phyloP scores from a whole-genome alignment of 2,113 vertebrate genomes.

The Cyphomyrus discorhynchus region DNA sequence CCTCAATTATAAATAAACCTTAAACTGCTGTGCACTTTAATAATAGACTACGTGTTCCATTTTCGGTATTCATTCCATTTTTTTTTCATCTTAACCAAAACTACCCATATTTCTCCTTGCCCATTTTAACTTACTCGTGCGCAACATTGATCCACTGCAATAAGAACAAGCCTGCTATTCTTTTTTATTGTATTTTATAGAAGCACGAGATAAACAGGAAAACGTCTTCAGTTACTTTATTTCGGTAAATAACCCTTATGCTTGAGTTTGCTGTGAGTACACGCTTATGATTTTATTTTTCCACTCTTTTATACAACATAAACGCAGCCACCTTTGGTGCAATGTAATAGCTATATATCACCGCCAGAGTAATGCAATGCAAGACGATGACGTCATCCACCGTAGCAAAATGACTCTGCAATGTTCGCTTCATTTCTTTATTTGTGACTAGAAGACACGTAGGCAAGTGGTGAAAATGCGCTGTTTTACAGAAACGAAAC shows the following conservation, averaged over 20 bases:
- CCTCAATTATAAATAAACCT: not conserved
- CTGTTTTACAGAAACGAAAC: not conserved
- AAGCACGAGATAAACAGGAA: not conserved
- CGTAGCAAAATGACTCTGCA: slow-evolving; percentile 36
- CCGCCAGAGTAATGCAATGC: slow-evolving; percentile 7
- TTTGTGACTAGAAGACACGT: not conserved
- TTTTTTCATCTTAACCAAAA: not conserved
- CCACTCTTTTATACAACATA: not conserved
- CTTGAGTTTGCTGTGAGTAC: not conserved
- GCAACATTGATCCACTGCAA: not conserved
- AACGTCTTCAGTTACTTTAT: not conserved
- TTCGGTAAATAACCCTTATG: not conserved
- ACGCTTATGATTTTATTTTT: not conserved
- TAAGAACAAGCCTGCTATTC: not conserved
- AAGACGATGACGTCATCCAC: slow-evolving; percentile 37
- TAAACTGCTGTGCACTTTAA: not conserved
- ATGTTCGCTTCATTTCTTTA: not conserved
- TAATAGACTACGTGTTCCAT: not conserved
- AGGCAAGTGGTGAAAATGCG: not conserved
- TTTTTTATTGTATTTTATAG: not conserved
- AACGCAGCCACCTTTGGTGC: slow-evolving; percentile 16
- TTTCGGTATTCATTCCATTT: not conserved
- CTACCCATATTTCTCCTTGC: not conserved
- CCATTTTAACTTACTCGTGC: not conserved
- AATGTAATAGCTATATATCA: slow-evolving; percentile 13